Evolutionary conservation across 2,113 vertebrate genomes (phyloP), one percentile per base, ranked within the genome.

Genomic region (Balaenoptera acutorostrata): DNA sequence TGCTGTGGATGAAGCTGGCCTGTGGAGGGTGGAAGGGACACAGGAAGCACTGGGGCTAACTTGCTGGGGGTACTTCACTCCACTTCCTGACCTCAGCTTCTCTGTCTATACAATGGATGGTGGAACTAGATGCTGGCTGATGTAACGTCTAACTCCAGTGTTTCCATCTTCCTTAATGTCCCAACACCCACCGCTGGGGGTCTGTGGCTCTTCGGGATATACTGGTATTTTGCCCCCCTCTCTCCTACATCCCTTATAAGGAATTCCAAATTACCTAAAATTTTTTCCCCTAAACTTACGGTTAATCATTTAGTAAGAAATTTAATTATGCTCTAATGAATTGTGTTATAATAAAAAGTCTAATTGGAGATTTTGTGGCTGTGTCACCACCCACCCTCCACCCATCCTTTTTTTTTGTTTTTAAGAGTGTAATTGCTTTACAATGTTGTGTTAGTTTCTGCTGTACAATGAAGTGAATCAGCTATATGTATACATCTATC

Each of bases 301-400:
- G 96, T 97, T 95, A 96, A 93, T 95, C 86, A 92, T 94, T 96
- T 96, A 55, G 78, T 97, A 96, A 88, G 69, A 92, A 96, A 91
- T 92, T 10, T 93, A 97, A 96, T 98, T 96, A 97, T 71, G 82
- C 27, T 94, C 55, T 95, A 96, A 97, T 93, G 72, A 96, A 95
- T 94, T 96, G 41, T 88, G 55, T 95, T 74, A 72, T 78, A 90
- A 89, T 96, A 89, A 93, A 96, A 97, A 87, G 66, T 97, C 41
- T 90, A 87, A 93, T 93, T 75, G 78, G 69, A 92, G 29, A 49
- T 63, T 94, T 78, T 80, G 17, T 88, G 82, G 88, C 92, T 93
- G 31, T 91, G 78, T 81, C 69, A 68, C 59, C 68, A 41, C 9
- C 15, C 5, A 36, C 25, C 14, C 15, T 81, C 82, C 13, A 41